Evolutionary conservation across 35 echinoderm and acorn worm species (phyloP), one percentile per base, ranked within the genome.

Genomic region (Acanthaster planci): DNA sequence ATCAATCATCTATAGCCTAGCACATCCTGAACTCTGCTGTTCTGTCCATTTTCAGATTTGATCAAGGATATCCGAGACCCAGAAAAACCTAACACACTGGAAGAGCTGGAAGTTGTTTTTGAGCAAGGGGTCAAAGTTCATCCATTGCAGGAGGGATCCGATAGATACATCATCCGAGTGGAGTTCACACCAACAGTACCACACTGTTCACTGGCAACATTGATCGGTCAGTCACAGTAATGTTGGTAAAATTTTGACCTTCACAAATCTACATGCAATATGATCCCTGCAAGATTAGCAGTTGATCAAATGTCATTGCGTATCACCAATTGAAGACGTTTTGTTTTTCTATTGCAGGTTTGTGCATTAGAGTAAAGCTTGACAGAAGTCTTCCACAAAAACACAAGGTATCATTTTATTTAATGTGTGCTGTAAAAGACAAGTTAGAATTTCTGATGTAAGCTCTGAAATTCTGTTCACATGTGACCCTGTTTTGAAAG

Each of bases 321-420:
- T 7, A 35, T 68, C 60, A 5, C 3, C 32, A 5, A 68, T 68
- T 79, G 37, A 42, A 47, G 14, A 39, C 29, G 37, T 79, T 51
- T 56, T 56, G 30, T 83, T 89, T 67, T 6, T 80, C 44, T n/a
- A 18, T 86, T 78, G 17, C 76, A 97, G 95, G 95, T 56, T 76
- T 97, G 55, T 93, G 95, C 82, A 47, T 97, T 0, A 80, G 95
- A 56, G 76, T 97, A 7, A 97, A 93, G 67, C 77, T 97, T 16
- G 95, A 97, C 51, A 93, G 95, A 82, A 90, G 67, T 76, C 91
- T 97, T 80, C 95, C 95, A 85, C 82, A 86, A n/a, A 97, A 97
- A 81, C 90, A 93, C 76, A 97, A 97, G 91, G 95, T 97, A 88
- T 26, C 0, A 12, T 47, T 47, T 47, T 47, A 47, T n/a, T n/a